A percentile compares a stretch with the other conserved stretches of the same genome.
Conservation (phyloP, 2,113 vertebrate species). For the Callocephalon fimbriatum region DNA sequence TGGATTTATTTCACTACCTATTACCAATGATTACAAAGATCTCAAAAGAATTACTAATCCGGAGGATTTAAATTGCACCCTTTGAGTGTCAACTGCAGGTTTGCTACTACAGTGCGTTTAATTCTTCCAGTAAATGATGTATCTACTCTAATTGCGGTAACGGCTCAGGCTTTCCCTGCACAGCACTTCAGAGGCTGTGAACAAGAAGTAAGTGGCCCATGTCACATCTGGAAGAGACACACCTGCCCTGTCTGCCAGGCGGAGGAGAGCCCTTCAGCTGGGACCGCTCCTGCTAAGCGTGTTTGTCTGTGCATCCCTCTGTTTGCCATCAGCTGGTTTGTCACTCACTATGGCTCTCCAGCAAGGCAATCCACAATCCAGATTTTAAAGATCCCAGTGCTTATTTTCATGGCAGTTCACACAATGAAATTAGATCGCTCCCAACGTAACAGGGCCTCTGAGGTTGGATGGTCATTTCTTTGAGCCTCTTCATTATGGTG, state of each 20-base stretch:
- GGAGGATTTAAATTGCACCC: constrained; percentile 42
- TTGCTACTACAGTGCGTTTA: constrained; percentile 31
- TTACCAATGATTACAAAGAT: constrained; percentile 59
- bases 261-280: not conserved
- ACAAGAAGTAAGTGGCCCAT: not conserved
- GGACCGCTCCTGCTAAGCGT: not conserved
- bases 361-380: not conserved
- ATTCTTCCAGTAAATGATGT: constrained; percentile 35
- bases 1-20: constrained; percentile 68
- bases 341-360: not conserved
- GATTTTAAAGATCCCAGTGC: not conserved
- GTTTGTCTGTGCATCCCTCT: rapidly evolving
- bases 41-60: constrained; percentile 64
- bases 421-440: not conserved
- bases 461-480: not conserved
- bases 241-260: not conserved
- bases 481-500: not conserved
- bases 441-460: not conserved
- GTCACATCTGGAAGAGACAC: not conserved
- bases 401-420: not conserved
- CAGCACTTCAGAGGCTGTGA: constrained; percentile 32
- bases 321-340: not conserved
- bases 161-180: not conserved
- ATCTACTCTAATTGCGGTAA: not conserved
- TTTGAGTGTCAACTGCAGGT: constrained; percentile 44